These are phyloP conservation scores for Chelon auratus DNA, from an alignment of 2,797 vertebrate genomes.

Conservation along the genomic window DNA sequence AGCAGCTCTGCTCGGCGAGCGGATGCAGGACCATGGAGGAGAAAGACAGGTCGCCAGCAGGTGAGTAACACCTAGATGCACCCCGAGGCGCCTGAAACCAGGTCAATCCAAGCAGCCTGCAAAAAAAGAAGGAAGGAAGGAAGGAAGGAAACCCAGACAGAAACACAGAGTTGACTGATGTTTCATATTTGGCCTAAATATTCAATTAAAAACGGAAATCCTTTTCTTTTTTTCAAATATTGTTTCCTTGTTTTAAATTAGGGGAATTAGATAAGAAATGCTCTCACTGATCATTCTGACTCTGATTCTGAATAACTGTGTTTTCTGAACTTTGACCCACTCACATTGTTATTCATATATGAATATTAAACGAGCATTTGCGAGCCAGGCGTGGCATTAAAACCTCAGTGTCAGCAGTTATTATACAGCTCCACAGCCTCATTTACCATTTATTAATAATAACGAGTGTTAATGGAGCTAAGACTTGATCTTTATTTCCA, in stretches of 20 bases:
- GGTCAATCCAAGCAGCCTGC: slow-evolving; percentile 16
- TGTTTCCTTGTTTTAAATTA: background rate
- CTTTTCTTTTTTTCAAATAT: background rate
- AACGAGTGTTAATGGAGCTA: slow-evolving; percentile 22
- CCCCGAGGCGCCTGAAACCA: slow-evolving; percentile 39
- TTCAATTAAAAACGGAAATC: too few species aligned
- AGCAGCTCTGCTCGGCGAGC: slow-evolving; percentile 70
- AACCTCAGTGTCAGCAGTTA: background rate
- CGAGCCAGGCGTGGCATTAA: background rate
- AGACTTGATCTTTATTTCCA: slow-evolving; percentile 20
- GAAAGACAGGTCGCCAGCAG: slow-evolving; percentile 85
- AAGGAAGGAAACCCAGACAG: too few species aligned
- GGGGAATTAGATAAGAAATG: background rate
- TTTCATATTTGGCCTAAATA: too few species aligned
- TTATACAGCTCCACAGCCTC: background rate
- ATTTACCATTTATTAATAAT: slow-evolving; percentile 24
- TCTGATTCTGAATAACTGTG: background rate
- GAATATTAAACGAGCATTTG: background rate
- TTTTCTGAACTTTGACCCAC: slow-evolving; percentile 39
- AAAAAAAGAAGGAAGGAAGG: background rate
- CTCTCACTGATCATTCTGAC: too few species aligned
- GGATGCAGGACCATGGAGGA: slow-evolving; percentile 87
- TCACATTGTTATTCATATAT: background rate
- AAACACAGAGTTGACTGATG: too few species aligned
- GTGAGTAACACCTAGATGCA: slow-evolving; percentile 61